Evolutionary conservation across 2,113 vertebrate genomes (phyloP), one percentile per base, ranked within the genome.

Genomic region (Pipra filicauda): DNA sequence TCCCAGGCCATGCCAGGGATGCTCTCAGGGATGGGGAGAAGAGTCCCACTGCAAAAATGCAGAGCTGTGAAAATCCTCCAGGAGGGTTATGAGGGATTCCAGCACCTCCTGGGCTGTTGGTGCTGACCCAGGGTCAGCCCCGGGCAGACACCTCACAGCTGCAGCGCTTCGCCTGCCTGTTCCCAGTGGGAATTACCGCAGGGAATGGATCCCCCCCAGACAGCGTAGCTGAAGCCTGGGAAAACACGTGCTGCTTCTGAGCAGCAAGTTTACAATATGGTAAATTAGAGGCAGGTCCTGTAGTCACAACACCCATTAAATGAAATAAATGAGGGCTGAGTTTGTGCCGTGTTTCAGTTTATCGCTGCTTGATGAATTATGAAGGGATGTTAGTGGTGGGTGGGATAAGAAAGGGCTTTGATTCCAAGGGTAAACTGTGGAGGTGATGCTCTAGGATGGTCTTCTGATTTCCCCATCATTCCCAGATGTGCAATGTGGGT

Each of bases 31-130:
- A 2, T 6, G 20, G 54, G 57, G 52, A 57, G 30, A 58, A 80
- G 35, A 58, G 76, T 65, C 23, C 64, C 76, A 67, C 55, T 43
- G 55, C 61, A 91, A 66, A 97, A 96, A 93, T 57, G 62, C 19
- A 5, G 54, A 39, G 64, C 70, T 79, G 81, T 72, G 81, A 81
- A 95, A 95, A 96, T 55, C 80, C 91, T 94, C 57, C 66, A 85
- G 85, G 80, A 96, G 88, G 88, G 88, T 41, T 27, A 65, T 24
- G 52, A 52, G 91, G 86, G 78, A 97, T 97, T 96, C 91, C 94
- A 93, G 82, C 89, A 94, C 72, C 92, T 78, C 65, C 71, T 39
- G 93, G 80, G 90, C 85, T 81, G 18, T 69, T 70, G 67, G 57
- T 87, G 79, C 59, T 96, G 95, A 91, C 93, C 93, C 35, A 6